phyloP scores from a whole-genome alignment of 2,797 vertebrate genomes.

The Galaxias olidus region DNA sequence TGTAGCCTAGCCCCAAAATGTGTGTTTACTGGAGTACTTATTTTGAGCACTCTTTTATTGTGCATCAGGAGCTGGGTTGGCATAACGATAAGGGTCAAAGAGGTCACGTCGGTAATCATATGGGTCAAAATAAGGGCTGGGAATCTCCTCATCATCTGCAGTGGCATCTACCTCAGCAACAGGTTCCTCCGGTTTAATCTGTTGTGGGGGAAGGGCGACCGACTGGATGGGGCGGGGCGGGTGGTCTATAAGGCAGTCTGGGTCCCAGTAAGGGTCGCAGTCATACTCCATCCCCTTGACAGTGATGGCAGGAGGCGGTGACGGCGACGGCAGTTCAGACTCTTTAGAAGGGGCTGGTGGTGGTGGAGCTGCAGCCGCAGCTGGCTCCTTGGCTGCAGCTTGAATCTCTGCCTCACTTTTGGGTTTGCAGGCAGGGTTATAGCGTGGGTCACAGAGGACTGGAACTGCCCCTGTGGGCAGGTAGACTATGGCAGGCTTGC shows the following conservation, averaged over 20 bases:
- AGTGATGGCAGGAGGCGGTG: conserved; percentile 15
- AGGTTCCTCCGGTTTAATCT: conserved; percentile 36
- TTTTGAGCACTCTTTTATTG: conserved; percentile 24
- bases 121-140: conserved; percentile 53
- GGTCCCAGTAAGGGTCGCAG: conserved; percentile 79
- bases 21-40: neutral
- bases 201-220: neutral
- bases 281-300: conserved; percentile 71
- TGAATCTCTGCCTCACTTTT: conserved; percentile 49
- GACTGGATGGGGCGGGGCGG: conserved; percentile 54
- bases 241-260: conserved; percentile 75
- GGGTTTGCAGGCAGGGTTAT: conserved; percentile 63
- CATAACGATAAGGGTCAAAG: conserved; percentile 63
- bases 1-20: neutral
- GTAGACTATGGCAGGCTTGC: conserved; percentile 74
- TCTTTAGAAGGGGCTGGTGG: conserved; percentile 26
- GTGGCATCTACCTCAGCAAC: conserved; percentile 23
- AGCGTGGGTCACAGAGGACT: conserved; percentile 73
- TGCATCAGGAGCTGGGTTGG: conserved; percentile 43
- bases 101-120: conserved; percentile 72
- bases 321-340: conserved; percentile 16
- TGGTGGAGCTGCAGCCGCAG: conserved; percentile 29
- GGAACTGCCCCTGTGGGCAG: conserved; percentile 67
- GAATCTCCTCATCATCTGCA: conserved; percentile 18
- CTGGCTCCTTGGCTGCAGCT: conserved; percentile 24